Conservation (phyloP, 2,888 invertebrate genomes). For the Blomia tropicalis region DNA sequence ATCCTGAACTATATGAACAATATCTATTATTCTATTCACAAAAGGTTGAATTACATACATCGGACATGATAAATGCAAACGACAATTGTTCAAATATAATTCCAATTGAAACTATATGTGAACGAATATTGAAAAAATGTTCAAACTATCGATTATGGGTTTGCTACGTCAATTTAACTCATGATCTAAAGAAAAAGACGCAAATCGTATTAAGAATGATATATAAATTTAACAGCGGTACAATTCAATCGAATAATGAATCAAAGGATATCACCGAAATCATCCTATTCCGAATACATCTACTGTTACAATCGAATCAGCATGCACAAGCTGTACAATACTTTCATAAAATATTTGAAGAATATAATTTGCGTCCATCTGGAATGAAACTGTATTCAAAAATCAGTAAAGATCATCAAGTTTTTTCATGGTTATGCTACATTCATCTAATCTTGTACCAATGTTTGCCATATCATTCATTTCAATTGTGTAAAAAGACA, state of each 20-base stretch:
- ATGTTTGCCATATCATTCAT: conserved; percentile 31
- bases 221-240: background rate
- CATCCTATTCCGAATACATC: conserved; percentile 32
- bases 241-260: background rate
- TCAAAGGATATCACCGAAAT: conserved; percentile 33
- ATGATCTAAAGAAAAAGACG: conserved; percentile 5
- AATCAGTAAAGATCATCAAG: conserved; percentile 28
- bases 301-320: conserved; percentile 33
- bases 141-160: conserved; percentile 34
- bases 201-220: background rate
- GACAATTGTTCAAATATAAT: conserved; percentile 31
- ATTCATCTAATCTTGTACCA: conserved; percentile 33
- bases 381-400: background rate
- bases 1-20: conserved; percentile 34
- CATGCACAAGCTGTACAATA: conserved; percentile 26
- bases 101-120: conserved; percentile 31
- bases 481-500: conserved; percentile 14
- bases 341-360: conserved; percentile 9
- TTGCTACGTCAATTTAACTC: conserved; percentile 10
- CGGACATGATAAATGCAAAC: background rate
- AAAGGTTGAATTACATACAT: conserved; percentile 27
- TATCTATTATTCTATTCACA: conserved; percentile 34
- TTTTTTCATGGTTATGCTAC: conserved; percentile 33
- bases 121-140: conserved; percentile 34
- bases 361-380: background rate